Evolutionary conservation across 2,113 vertebrate genomes (phyloP), one percentile per base, ranked within the genome.

Genomic region (Osmerus eperlanus): DNA sequence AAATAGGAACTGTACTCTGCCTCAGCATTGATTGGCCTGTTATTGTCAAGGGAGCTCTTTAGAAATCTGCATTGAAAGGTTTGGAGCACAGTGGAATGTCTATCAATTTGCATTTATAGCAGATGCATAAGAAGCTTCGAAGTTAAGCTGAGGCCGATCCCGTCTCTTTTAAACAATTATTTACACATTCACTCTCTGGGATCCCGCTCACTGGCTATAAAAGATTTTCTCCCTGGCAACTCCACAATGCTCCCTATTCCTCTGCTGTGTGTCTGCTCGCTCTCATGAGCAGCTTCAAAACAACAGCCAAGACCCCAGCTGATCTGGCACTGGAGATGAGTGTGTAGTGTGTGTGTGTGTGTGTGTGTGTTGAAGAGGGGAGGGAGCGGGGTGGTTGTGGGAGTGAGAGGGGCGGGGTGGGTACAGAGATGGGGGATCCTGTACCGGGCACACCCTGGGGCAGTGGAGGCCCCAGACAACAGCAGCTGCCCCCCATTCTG

Each of bases 11-110:
- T 83, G 77, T 67, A 66, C 76, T 76, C 78, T 65, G 77, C 74
- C 74, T 52, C 25, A 2, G 56, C 72, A 73, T 72, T 52, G 32
- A 23, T 60, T 56, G 28, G 80, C 71, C 74, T 54, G 82, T 81
- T 73, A 77, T 71, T 72, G 80, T 84, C 83, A 82, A 83, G 85
- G 81, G 75, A 81, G 80, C 73, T 69, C 83, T 23, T 68, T 83
- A 82, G 78, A 87, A 83, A 70, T 84, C 78, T 82, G 81, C 84
- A 79, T 82, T 25, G 41, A 80, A 83, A 75, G 78, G 82, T 81
- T 87, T 81, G 89, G 86, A 78, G 85, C 87, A 89, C 87, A 88
- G 88, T 91, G 91, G 91, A 91, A 92, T 91, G 90, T 90, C 86
- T 88, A 84, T 88, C 82, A 81, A 78, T 83, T 89, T 89, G 85